Evolutionary conservation across 2,888 invertebrate species (phyloP).

Genomic region (Atherix ibis): DNA sequence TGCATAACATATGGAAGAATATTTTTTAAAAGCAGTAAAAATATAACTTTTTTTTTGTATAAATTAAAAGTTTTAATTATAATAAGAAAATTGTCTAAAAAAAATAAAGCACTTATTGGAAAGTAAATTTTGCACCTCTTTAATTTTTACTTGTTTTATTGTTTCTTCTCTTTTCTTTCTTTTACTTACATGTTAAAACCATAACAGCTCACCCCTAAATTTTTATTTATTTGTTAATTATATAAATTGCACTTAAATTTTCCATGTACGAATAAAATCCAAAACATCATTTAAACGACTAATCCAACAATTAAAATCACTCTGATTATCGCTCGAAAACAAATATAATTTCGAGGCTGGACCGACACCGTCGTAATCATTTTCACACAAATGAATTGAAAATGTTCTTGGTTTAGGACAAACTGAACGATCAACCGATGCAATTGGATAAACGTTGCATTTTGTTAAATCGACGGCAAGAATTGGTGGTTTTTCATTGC

Average conservation of each 20-base stretch:
- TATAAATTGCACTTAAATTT: constrained; percentile 15
- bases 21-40: too few relatives aligned
- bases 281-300: constrained; percentile 32
- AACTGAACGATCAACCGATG: constrained; percentile 28
- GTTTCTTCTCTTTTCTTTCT: too few relatives aligned
- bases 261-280: constrained; percentile 33
- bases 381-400: constrained; percentile 6
- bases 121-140: too few relatives aligned
- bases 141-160: too few relatives aligned
- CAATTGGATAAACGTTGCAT: constrained; percentile 22
- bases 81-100: too few relatives aligned
- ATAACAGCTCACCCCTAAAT: too few relatives aligned
- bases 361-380: constrained; percentile 4
- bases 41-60: too few relatives aligned
- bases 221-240: too few relatives aligned
- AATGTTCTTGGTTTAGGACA: constrained; percentile 36
- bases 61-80: too few relatives aligned
- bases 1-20: too few relatives aligned
- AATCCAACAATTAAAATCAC: constrained; percentile 34
- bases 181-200: too few relatives aligned
- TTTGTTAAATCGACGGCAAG: constrained; percentile 29
- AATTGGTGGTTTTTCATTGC: constrained; percentile 24
- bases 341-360: constrained; percentile 22
- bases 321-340: constrained; percentile 34
- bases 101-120: too few relatives aligned